phyloP scores from a whole-genome alignment of 2,888 invertebrate genomes.

The Pyrochroa serraticornis region DNA sequence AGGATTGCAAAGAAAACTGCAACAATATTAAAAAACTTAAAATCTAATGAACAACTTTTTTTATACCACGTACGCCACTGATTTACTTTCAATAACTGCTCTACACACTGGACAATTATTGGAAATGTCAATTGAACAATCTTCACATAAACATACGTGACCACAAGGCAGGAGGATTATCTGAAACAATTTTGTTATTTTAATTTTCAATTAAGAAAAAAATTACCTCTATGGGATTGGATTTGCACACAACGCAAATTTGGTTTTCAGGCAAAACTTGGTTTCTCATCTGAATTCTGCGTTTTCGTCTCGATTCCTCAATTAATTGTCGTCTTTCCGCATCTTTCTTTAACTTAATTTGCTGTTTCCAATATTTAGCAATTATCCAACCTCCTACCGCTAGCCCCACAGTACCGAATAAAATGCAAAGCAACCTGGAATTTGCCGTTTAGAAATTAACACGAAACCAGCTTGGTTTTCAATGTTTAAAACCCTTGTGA shows the following conservation, averaged over 20 bases:
- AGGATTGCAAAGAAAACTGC: slow-evolving; percentile 29
- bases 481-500: neutral
- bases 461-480: too few species aligned
- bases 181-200: slow-evolving; percentile 55
- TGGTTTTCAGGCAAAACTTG: slow-evolving; percentile 67
- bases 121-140: slow-evolving; percentile 75
- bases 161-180: slow-evolving; percentile 88
- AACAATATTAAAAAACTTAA: slow-evolving; percentile 16
- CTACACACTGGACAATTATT: slow-evolving; percentile 83
- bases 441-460: too few species aligned
- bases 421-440: slow-evolving; percentile 60
- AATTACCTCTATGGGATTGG: slow-evolving; percentile 78
- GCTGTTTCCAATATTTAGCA: slow-evolving; percentile 60
- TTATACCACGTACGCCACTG: slow-evolving; percentile 78
- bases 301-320: slow-evolving; percentile 69
- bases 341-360: slow-evolving; percentile 64
- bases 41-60: slow-evolving; percentile 17
- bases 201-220: slow-evolving; percentile 2
- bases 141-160: slow-evolving; percentile 88
- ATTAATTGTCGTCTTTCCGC: slow-evolving; percentile 65
- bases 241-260: slow-evolving; percentile 85
- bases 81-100: slow-evolving; percentile 69
- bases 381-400: slow-evolving; percentile 60
- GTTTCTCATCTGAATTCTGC: slow-evolving; percentile 70
- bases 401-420: slow-evolving; percentile 64